A percentile compares a stretch with the other conserved stretches of the same genome.
These are phyloP conservation scores for Porites divaricata DNA, from an alignment of 92 coral and sea anemone genomes.

Conservation along the genomic window DNA sequence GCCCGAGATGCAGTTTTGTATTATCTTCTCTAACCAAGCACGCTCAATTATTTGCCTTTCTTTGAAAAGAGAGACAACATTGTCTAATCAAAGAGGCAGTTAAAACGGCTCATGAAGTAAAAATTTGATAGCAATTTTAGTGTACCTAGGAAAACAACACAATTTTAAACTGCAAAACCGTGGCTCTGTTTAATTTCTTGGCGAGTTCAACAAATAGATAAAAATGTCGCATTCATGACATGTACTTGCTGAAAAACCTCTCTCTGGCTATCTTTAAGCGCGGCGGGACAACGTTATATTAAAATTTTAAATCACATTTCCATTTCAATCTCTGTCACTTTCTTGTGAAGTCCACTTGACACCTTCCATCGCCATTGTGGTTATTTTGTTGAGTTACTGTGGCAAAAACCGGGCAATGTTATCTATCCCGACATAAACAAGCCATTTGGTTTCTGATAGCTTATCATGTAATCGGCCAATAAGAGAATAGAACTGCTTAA, in stretches of 20 bases:
- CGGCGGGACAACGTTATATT: not conserved
- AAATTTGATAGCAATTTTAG: slow-evolving; percentile 17
- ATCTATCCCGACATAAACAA: not conserved
- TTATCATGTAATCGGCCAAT: slow-evolving; percentile 6
- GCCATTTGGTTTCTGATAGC: not conserved
- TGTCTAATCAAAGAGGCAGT: slow-evolving; percentile 12
- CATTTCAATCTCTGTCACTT: slow-evolving; percentile 19
- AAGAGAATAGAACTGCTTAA: not conserved
- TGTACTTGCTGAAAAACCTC: not conserved
- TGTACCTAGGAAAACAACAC: not conserved
- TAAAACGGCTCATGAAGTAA: slow-evolving; percentile 12
- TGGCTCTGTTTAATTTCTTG: not conserved
- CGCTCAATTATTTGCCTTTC: not conserved
- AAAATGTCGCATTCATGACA: not conserved
- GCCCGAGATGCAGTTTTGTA: slow-evolving; percentile 6
- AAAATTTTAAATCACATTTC: not conserved
- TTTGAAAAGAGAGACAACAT: slow-evolving; percentile 4
- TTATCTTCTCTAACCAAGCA: slow-evolving; percentile 1
- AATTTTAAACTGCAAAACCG: not conserved
- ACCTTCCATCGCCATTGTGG: not conserved
- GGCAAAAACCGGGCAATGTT: not conserved
- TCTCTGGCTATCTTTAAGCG: not conserved
- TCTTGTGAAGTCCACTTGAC: not conserved
- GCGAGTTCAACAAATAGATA: not conserved
- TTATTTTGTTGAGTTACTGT: not conserved